phyloP scores from a whole-genome alignment of 2,888 invertebrate species.

The Brenthis hecate region DNA sequence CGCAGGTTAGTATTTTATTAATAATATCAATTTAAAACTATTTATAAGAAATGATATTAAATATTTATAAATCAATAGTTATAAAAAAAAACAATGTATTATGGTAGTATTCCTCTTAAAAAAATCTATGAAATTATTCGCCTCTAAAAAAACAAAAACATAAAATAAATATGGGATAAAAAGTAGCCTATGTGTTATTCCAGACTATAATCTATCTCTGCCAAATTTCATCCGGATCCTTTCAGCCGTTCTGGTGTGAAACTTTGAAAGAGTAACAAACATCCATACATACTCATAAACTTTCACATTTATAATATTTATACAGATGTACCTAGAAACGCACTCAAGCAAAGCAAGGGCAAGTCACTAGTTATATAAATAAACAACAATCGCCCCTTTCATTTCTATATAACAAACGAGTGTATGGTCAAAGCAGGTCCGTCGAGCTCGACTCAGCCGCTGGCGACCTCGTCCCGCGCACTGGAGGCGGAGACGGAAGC shows the following conservation, averaged over 20 bases:
- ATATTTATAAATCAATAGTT: not conserved
- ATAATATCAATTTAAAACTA: not conserved
- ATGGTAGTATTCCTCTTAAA: not conserved
- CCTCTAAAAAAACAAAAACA: too few relatives aligned
- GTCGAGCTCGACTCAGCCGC: slow-evolving; percentile 61
- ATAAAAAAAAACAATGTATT: too few relatives aligned
- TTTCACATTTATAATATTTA: too few relatives aligned
- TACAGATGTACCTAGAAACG: too few relatives aligned
- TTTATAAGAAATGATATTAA: not conserved
- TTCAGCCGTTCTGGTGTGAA: too few relatives aligned
- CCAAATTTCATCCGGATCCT: too few relatives aligned
- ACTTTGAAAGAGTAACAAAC: too few relatives aligned
- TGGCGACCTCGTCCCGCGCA: slow-evolving; percentile 61
- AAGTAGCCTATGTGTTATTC: too few relatives aligned
- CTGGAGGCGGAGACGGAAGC: slow-evolving; percentile 72
- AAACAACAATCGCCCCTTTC: not conserved
- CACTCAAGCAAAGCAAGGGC: too few relatives aligned
- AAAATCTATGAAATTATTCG: not conserved
- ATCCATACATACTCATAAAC: too few relatives aligned
- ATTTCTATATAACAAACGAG: not conserved
- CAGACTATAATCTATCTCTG: too few relatives aligned
- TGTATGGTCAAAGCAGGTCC: slow-evolving; percentile 56
- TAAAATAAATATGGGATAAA: too few relatives aligned
- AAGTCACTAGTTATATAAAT: not conserved
- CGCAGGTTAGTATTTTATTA: slow-evolving; percentile 60